phyloP scores from a whole-genome alignment of 1,140 invertebrate genomes.

The Diachasmimorpha longicaudata region DNA sequence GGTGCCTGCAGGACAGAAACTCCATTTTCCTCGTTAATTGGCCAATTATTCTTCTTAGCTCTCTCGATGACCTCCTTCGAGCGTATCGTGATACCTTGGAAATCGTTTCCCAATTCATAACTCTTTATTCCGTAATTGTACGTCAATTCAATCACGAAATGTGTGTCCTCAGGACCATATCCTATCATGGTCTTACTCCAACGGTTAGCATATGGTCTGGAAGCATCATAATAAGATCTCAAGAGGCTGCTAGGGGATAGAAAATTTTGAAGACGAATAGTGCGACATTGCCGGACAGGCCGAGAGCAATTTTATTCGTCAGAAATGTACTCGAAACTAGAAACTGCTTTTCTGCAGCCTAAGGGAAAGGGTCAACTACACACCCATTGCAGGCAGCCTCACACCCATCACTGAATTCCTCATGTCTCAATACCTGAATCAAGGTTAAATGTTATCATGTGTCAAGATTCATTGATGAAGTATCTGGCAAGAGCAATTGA shows the following conservation, averaged over 20 bases:
- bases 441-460: slow-evolving; percentile 22
- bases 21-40: slow-evolving; percentile 68
- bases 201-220: slow-evolving; percentile 91
- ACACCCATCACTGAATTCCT: slow-evolving; percentile 96
- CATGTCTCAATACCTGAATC: slow-evolving; percentile 88
- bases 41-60: slow-evolving; percentile 73
- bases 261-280: no score
- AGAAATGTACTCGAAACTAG: no score
- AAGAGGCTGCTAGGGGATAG: no score
- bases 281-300: no score
- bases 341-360: no score
- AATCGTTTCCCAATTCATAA: slow-evolving; percentile 91
- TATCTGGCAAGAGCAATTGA: neutral
- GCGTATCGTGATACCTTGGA: slow-evolving; percentile 85
- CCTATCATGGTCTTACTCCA: slow-evolving; percentile 99
- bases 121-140: slow-evolving; percentile 94
- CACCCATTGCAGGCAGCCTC: slow-evolving; percentile 97
- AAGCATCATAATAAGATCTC: neutral
- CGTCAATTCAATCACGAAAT: slow-evolving; percentile 97
- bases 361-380: slow-evolving; percentile 40
- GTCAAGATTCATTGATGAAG: neutral
- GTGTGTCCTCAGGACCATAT: slow-evolving; percentile 92
- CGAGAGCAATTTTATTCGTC: no score
- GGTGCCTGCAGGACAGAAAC: slow-evolving; percentile 75
- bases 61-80: slow-evolving; percentile 78